phyloP scores from a whole-genome alignment of 2,888 invertebrate species.

The Eilema depressum region DNA sequence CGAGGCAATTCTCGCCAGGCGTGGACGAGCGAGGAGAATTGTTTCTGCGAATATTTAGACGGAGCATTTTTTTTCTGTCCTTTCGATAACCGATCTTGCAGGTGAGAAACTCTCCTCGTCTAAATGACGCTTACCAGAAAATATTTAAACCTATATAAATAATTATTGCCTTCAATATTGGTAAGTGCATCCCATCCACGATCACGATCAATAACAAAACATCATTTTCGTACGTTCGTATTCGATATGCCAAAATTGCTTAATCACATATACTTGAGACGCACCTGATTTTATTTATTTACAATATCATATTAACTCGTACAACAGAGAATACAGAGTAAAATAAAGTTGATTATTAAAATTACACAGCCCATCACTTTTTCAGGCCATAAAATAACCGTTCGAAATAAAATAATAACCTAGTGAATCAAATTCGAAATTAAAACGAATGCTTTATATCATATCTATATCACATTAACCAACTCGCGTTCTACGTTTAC shows the following conservation, averaged over 20 bases:
- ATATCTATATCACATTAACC: conserved; percentile 30
- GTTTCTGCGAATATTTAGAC: no score
- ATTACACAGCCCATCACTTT: conserved; percentile 36
- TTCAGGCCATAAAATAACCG: conserved; percentile 22
- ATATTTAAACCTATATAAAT: no score
- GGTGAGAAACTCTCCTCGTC: no score
- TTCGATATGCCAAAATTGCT: conserved; percentile 70
- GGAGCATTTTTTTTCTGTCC: no score
- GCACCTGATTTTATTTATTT: conserved; percentile 51
- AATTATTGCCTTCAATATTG: conserved; percentile 40
- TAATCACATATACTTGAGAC: conserved; percentile 67
- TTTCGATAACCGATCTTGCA: no score
- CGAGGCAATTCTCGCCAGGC: no score
- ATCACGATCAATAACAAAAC: conserved; percentile 56
- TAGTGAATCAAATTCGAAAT: conserved; percentile 26
- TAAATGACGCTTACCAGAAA: no score
- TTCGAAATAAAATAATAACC: conserved; percentile 19
- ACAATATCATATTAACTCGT: conserved; percentile 33
- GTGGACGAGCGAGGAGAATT: no score
- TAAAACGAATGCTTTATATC: conserved; percentile 24
- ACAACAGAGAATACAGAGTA: conserved; percentile 26
- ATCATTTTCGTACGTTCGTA: conserved; percentile 47
- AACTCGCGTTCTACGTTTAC: conserved; percentile 30
- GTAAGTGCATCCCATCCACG: conserved; percentile 69
- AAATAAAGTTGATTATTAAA: conserved; percentile 28